Evolutionary conservation across 1,140 invertebrate genomes (phyloP), one percentile per base, ranked within the genome.

Genomic region (Zaprionus nigranus): DNA sequence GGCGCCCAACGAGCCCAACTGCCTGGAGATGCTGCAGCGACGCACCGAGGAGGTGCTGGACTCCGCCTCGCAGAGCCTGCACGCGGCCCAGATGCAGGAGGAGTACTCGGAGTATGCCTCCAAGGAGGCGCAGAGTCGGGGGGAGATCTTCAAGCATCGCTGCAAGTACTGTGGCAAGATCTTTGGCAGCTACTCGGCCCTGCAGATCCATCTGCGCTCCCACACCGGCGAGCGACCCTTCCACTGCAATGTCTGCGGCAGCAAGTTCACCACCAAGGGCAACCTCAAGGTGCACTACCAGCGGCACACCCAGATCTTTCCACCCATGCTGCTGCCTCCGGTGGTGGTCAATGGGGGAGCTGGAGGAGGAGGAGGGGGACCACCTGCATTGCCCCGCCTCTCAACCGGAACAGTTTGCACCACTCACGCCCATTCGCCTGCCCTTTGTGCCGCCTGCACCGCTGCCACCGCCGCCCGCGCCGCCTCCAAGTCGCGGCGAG

Each of bases 111-210:
- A 97, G 34, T 97, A 97, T 86, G 70, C 79, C 43, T 79, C 79
- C 6, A 91, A 88, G 51, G 92, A 92, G 66, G 92, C 88, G 1
- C 87, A 92, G 66, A 96, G 97, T 81, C 95, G 96, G 60, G 97
- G 97, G 86, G 94, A 94, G 49, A 97, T 97, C 20, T 98, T 98
- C 94, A 98, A 99, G 94, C 98, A 99, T 93, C 96, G 98, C 46
- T 99, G 99, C 94, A 95, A 97, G 78, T 99, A 99, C 93, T 99
- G 99, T 93, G 98, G 98, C 88, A 99, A 99, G 95, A 98, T 99
- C 78, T 99, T 99, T 92, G 98, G 98, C 83, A 98, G 97, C 90
- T 98, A 99, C 93, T 98, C 97, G 20, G 98, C 98, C 7, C 95
- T 99, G 40, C 98, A 98, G 94, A 98, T 98, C 91, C 98, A 98